Percentiles rank a stretch among this genome's conserved stretches.
phyloP scores from a whole-genome alignment of 2,797 vertebrate species.

The Chromis chromis region DNA sequence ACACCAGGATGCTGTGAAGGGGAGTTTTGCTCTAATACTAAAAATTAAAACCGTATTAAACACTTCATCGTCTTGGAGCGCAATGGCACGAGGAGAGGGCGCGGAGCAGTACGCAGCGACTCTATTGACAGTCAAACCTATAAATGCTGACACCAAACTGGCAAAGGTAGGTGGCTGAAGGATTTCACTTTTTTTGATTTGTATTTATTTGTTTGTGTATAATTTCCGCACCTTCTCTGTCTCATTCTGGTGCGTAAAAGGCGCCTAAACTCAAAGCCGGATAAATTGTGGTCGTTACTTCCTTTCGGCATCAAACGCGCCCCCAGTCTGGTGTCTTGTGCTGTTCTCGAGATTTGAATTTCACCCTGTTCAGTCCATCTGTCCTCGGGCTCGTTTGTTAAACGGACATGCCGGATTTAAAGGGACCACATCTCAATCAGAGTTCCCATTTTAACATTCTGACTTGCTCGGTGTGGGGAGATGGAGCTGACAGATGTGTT shows the following conservation, averaged over 20 bases:
- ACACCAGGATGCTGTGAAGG: conserved; percentile 6
- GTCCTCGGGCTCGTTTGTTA: not conserved
- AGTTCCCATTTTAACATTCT: not conserved
- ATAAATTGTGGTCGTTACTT: not conserved
- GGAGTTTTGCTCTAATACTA: not conserved
- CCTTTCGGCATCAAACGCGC: not conserved
- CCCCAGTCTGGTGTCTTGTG: not conserved
- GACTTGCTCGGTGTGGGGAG: not conserved
- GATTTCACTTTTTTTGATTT: not conserved
- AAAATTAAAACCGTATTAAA: too few species aligned
- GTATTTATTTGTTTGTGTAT: not conserved
- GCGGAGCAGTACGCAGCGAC: conserved; percentile 68
- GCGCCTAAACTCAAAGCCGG: conserved; percentile 19
- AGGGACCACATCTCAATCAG: conserved; percentile 9
- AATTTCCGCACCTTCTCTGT: not conserved
- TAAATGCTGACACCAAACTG: conserved; percentile 58
- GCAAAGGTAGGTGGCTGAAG: conserved; percentile 65
- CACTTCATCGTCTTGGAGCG: not conserved
- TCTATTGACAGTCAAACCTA: conserved; percentile 67
- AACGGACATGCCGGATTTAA: conserved; percentile 26
- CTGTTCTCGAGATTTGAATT: conserved; percentile 35
- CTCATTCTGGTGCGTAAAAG: not conserved
- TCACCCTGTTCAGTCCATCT: conserved; percentile 4
- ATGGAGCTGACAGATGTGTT: not conserved
- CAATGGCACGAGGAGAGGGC: conserved; percentile 82